phyloP scores from a whole-genome alignment of 2,888 invertebrate genomes.

The Matsumyia berberina region DNA sequence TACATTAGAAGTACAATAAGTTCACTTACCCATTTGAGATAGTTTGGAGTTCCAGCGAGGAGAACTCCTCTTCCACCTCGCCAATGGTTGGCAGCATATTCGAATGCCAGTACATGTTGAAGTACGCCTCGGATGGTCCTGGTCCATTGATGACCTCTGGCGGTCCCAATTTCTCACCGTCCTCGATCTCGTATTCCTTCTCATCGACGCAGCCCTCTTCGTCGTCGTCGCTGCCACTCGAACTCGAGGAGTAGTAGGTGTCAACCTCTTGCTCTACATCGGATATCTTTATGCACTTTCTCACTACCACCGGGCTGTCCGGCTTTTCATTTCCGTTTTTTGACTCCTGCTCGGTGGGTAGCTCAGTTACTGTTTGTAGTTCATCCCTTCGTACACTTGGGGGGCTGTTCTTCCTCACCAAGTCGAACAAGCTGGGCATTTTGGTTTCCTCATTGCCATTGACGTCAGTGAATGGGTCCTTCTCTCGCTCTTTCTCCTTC shows the following conservation, averaged over 20 bases:
- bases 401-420: conserved; percentile 87
- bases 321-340: conserved; percentile 56
- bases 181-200: conserved; percentile 83
- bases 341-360: conserved; percentile 16
- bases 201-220: conserved; percentile 80
- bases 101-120: conserved; percentile 84
- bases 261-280: conserved; percentile 73
- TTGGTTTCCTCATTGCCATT: conserved; percentile 83
- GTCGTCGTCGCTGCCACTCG: conserved; percentile 80
- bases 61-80: conserved; percentile 84
- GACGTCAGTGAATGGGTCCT: conserved; percentile 79
- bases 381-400: conserved; percentile 71
- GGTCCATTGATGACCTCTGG: conserved; percentile 84
- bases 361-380: neutral
- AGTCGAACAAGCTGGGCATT: conserved; percentile 89
- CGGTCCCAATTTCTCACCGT: conserved; percentile 84
- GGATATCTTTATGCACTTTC: conserved; percentile 82
- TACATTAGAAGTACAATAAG: too few relatives aligned
- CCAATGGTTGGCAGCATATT: conserved; percentile 84
- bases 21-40: conserved; percentile 82
- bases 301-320: conserved; percentile 80
- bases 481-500: conserved; percentile 77
- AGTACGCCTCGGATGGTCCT: conserved; percentile 84
- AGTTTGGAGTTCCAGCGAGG: conserved; percentile 83
- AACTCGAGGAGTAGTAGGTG: conserved; percentile 81